Base-by-base conservation (phyloP, 2,888 invertebrate species). In the Dermolepida albohirtum region DNA sequence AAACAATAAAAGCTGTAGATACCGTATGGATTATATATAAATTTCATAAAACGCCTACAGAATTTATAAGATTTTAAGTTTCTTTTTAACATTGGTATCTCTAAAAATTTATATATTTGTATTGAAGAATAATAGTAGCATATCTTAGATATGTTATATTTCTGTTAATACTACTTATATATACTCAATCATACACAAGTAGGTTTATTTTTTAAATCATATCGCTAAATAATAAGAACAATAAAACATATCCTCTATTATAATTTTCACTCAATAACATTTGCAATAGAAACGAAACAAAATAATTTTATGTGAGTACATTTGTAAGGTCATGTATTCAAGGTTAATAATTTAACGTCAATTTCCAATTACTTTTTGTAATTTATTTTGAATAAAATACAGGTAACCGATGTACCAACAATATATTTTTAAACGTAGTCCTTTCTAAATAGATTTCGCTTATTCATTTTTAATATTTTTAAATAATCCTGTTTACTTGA, bases 401-500 rank as follows among this genome's bases (percentile, higher is more conserved):
- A 34, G 2, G 10, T 34, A 34, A 34, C 34, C 6, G 10, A 52
- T 29, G 7, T 29, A 52, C 34, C 10, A 22, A 52, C 11, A 50
- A 50, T 39, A 34, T 55, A 41, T 41, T 55, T 22, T 22, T 22
- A 17, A 12, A 10, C 17, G 6, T 22, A 12, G 17, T n/a, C 12
- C 11, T 54, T 12, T 34, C 6, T n/a, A 22, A 17, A 49, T 8
- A 49, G 17, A 49, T 49, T 49, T n/a, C 17, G n/a, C 7, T 8
- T 43, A 34, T 34, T 34, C 2, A 34, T 34, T 34, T 34, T 34
- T 34, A 6, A 34, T 34, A 17, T 62, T 44, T 43, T 14, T 7
- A 1, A 34, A 34, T 47, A 62, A 66, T 66, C 66, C 59, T 47
- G 68, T 27, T 55, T 64, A 66, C 65, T 62, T 57, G 69, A 69